Evolutionary conservation across 2,113 vertebrate genomes (phyloP).

Genomic region (Phalacrocorax carbo): DNA sequence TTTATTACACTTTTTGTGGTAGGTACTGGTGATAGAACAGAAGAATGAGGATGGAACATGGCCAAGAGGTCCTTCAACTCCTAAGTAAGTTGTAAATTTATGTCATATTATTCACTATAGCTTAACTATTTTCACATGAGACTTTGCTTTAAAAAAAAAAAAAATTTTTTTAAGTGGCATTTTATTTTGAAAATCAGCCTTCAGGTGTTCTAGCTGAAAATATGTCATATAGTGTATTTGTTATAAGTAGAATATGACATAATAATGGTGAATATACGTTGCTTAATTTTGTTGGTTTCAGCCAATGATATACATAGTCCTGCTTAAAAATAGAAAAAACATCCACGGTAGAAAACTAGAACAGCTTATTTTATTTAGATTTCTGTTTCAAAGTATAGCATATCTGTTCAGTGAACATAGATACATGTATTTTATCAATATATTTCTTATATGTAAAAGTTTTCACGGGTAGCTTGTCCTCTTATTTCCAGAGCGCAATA

Average conservation of each 20-base stretch:
- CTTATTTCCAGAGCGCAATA: background rate
- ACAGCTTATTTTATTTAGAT: background rate
- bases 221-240: background rate
- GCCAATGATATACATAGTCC: background rate
- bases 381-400: background rate
- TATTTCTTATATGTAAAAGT: background rate
- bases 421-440: background rate
- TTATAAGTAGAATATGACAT: background rate
- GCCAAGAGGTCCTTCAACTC: conserved; percentile 91
- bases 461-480: background rate
- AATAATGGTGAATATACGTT: accelerated
- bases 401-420: background rate
- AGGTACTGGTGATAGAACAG: conserved; percentile 99
- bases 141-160: background rate
- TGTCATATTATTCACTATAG: background rate
- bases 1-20: conserved; percentile 18
- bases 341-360: background rate
- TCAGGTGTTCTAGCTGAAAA: background rate
- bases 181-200: background rate
- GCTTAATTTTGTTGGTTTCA: background rate
- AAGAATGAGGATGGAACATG: conserved; percentile 96
- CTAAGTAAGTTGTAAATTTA: conserved; percentile 85
- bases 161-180: background rate
- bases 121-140: background rate
- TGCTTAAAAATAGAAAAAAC: background rate